phyloP scores from a whole-genome alignment of 1,140 invertebrate species.

The Aphaenogaster floridana region DNA sequence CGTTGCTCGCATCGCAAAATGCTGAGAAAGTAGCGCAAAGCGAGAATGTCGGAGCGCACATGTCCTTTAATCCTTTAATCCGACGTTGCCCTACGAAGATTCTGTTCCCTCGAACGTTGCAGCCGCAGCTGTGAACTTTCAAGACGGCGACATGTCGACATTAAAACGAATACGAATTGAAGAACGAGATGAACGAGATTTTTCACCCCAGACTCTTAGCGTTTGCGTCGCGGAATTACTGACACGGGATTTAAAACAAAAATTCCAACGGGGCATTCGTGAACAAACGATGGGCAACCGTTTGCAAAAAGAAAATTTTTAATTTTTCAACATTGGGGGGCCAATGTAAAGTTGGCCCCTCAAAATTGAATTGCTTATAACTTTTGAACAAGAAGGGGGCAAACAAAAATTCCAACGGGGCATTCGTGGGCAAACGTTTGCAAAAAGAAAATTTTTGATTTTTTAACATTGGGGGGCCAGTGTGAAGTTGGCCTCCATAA shows the following conservation, averaged over 20 bases:
- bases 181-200: slow-evolving; percentile 29
- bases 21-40: slow-evolving; percentile 53
- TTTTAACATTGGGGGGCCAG: no score
- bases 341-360: no score
- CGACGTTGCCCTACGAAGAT: slow-evolving; percentile 63
- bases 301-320: no score
- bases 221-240: slow-evolving; percentile 62
- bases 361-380: no score
- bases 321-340: no score
- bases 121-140: slow-evolving; percentile 71
- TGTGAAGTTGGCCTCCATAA: no score
- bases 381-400: no score
- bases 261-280: no score
- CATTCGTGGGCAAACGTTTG: no score
- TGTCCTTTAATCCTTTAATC: slow-evolving; percentile 78
- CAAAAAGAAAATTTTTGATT: no score
- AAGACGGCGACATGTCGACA: slow-evolving; percentile 50
- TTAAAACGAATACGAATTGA: slow-evolving; percentile 9
- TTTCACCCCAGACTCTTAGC: slow-evolving; percentile 62
- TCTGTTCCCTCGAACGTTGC: slow-evolving; percentile 68
- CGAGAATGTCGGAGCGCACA: slow-evolving; percentile 69
- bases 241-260: slow-evolving; percentile 59
- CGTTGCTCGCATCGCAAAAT: slow-evolving; percentile 68
- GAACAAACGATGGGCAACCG: no score
- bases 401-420: no score